phyloP scores from a whole-genome alignment of 2,888 invertebrate genomes.

The Eucriotettix oculatus region DNA sequence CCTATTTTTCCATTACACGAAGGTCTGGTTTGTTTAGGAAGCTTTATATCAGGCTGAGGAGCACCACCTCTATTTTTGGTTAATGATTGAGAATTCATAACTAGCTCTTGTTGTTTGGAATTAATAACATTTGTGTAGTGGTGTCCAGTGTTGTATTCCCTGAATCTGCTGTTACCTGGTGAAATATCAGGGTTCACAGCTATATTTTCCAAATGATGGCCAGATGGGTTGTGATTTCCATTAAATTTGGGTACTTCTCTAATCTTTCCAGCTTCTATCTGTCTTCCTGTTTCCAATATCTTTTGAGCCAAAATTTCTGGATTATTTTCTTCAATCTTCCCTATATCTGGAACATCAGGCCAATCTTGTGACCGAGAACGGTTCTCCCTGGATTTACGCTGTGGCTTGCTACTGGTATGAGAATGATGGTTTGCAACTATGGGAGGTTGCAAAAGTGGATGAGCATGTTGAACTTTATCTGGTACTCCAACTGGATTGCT shows the following conservation, averaged over 20 bases:
- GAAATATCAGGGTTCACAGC: neutral
- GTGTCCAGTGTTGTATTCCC: neutral
- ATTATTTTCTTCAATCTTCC: slow-evolving; percentile 82
- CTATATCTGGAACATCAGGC: slow-evolving; percentile 80
- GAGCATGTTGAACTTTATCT: slow-evolving; percentile 8
- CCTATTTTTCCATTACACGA: slow-evolving; percentile 2
- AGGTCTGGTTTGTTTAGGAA: slow-evolving; percentile 1
- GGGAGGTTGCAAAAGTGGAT: slow-evolving; percentile 6
- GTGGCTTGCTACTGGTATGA: slow-evolving; percentile 12
- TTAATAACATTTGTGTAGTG: neutral
- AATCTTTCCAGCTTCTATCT: slow-evolving; percentile 67
- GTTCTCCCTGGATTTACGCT: slow-evolving; percentile 50
- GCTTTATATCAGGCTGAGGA: neutral
- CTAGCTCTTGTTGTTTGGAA: neutral
- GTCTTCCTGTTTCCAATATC: slow-evolving; percentile 74
- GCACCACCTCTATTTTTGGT: neutral
- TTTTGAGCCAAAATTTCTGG: slow-evolving; percentile 80
- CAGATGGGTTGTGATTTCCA: slow-evolving; percentile 4
- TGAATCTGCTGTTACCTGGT: neutral
- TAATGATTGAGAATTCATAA: neutral
- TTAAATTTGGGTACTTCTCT: slow-evolving; percentile 9
- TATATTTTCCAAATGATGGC: neutral
- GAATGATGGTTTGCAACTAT: neutral
- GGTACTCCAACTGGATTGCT: neutral
- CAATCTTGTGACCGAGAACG: slow-evolving; percentile 74